Base-by-base conservation (phyloP, 2,888 invertebrate genomes). In the Xestia ashworthii region DNA sequence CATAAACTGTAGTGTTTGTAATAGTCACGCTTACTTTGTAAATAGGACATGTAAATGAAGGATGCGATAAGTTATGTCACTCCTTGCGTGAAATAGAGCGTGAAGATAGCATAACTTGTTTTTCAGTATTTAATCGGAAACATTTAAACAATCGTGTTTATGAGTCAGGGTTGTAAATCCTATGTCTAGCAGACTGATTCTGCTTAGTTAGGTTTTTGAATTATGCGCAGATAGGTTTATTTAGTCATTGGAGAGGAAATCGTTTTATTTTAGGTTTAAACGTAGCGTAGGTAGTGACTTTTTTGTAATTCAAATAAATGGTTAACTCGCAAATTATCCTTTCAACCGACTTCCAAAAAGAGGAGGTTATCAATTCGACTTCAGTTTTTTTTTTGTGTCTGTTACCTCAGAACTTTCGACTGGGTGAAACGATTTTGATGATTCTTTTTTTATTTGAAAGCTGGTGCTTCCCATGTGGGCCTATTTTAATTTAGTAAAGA, bases 51-150 rank as follows among this genome's bases (percentile, higher is more conserved):
- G 82, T 5, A 62, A 76, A 82, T 85, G 72, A 71, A 67, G 82
- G 75, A 82, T 78, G 70, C 82, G 85, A 84, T 84, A 84, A 84
- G 78, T 84, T 85, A 85, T 84, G 82, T 85, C 82, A 82, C 70
- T 76, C 22, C 32, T 48, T n/a, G 12, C 12, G 60, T 60, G 71
- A 85, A 85, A 85, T 84, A 79, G 85, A 79, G 82, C 79, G 62
- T 58, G 79, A 78, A 74, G 83, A 85, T 85, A 85, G 50, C 38
- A 38, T 16, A 71, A 84, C 60, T 71, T 65, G 85, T 75, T 75
- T 74, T 60, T 71, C 60, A 53, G 71, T 70, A 64, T 44, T 25
- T 50, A 65, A 65, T 58, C 58, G 14, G 12, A 70, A 38, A 73
- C 38, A 55, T 58, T 66, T 60, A 14, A 78, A 71, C 12, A 11